phyloP scores from a whole-genome alignment of 2,113 vertebrate species.

The Barnardius zonarius region DNA sequence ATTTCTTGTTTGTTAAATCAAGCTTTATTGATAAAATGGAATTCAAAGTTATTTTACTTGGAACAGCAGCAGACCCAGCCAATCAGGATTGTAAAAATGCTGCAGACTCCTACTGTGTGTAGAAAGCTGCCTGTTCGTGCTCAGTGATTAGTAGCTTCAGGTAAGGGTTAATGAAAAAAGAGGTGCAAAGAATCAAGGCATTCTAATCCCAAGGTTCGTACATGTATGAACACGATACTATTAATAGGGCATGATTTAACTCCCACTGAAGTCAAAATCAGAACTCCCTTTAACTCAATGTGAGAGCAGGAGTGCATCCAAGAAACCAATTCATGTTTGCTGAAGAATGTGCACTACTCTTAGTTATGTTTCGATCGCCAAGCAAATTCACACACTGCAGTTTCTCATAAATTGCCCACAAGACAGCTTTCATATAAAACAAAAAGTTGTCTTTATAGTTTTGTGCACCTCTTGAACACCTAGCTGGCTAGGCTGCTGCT shows the following conservation, averaged over 20 bases:
- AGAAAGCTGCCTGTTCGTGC: slow-evolving; percentile 71
- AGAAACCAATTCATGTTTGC: not conserved
- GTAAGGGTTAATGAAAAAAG: slow-evolving; percentile 70
- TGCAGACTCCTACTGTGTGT: slow-evolving; percentile 69
- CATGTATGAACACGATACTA: slow-evolving; percentile 22
- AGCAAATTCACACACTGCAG: slow-evolving; percentile 41
- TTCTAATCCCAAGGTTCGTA: slow-evolving; percentile 57
- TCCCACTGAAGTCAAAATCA: slow-evolving; percentile 34
- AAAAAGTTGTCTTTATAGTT: slow-evolving; percentile 61
- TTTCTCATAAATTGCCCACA: slow-evolving; percentile 19
- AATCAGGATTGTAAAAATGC: slow-evolving; percentile 76
- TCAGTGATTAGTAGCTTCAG: slow-evolving; percentile 68
- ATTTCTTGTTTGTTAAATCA: slow-evolving; percentile 82
- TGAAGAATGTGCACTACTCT: slow-evolving; percentile 40
- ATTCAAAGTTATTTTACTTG: slow-evolving; percentile 78
- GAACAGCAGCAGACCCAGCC: slow-evolving; percentile 84
- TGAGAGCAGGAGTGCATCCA: slow-evolving; percentile 16
- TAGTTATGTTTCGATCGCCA: slow-evolving; percentile 32
- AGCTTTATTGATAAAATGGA: slow-evolving; percentile 88
- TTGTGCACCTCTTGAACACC: slow-evolving; percentile 60
- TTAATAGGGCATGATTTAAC: slow-evolving; percentile 25
- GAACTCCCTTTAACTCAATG: not conserved
- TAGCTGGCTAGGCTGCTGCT: slow-evolving; percentile 78
- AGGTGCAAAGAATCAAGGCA: slow-evolving; percentile 73
- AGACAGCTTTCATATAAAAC: slow-evolving; percentile 29